Conservation (phyloP, 2,113 vertebrate genomes). For the Aptenodytes patagonicus region DNA sequence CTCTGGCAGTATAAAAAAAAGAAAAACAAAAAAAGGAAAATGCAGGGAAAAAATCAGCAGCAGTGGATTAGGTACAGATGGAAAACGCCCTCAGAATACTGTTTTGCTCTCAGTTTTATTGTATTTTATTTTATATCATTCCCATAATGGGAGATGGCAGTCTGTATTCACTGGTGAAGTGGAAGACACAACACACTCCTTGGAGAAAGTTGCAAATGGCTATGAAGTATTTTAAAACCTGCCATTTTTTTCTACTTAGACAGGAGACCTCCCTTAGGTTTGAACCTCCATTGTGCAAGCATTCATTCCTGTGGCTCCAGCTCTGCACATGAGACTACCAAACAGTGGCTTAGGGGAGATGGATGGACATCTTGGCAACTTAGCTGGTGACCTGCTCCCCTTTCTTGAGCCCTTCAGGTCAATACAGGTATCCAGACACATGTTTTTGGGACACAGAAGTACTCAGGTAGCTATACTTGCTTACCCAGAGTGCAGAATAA, state of each 20-base stretch:
- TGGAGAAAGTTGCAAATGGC: background rate
- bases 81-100: background rate
- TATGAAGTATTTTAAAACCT: background rate
- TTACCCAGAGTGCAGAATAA: background rate
- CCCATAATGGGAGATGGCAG: background rate
- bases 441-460: background rate
- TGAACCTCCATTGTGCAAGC: rapidly evolving
- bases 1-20: background rate
- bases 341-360: background rate
- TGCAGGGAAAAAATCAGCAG: rapidly evolving
- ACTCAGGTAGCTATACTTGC: background rate
- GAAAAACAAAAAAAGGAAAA: background rate
- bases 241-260: background rate
- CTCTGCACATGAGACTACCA: background rate
- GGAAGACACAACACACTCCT: background rate
- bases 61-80: background rate
- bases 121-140: background rate
- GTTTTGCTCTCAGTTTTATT: background rate
- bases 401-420: background rate
- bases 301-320: background rate
- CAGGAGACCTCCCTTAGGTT: background rate
- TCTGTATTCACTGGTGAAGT: background rate
- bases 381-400: background rate
- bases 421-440: background rate
- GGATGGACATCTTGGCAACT: background rate